A percentile compares a stretch with the other conserved stretches of the same genome.
Evolutionary conservation across 2,888 invertebrate genomes (phyloP).

Genomic region (Heptascelio sp.): DNA sequence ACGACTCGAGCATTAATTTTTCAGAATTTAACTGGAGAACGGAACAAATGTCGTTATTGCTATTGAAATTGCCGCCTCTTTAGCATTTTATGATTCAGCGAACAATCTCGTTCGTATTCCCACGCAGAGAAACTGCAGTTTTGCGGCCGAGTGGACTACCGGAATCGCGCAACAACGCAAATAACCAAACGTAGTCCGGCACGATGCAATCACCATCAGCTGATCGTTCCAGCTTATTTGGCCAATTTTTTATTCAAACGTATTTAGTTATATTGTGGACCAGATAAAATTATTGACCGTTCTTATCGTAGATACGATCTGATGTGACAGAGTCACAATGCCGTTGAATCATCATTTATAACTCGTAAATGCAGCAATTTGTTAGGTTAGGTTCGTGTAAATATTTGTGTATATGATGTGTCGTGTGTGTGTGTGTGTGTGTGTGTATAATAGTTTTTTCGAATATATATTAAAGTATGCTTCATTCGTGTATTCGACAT

Average conservation of each 20-base stretch:
- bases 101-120: slow-evolving; percentile 51
- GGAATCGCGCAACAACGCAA: slow-evolving; percentile 58
- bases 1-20: slow-evolving; percentile 38
- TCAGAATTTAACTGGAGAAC: slow-evolving; percentile 22
- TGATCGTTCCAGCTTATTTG: slow-evolving; percentile 46
- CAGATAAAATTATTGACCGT: too few relatives aligned
- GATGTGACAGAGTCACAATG: too few relatives aligned
- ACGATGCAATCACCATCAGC: slow-evolving; percentile 51
- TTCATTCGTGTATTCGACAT: too few relatives aligned
- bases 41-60: slow-evolving; percentile 37
- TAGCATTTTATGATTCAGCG: slow-evolving; percentile 59
- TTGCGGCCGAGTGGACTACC: slow-evolving; percentile 65
- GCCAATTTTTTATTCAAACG: slow-evolving; percentile 29
- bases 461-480: too few relatives aligned
- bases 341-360: background rate
- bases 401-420: too few relatives aligned
- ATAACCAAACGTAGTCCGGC: too few relatives aligned
- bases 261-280: slow-evolving; percentile 25
- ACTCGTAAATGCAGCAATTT: background rate
- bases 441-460: too few relatives aligned
- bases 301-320: too few relatives aligned
- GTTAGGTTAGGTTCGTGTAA: slow-evolving; percentile 56
- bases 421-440: too few relatives aligned
- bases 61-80: slow-evolving; percentile 58
- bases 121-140: slow-evolving; percentile 61